Conservation (phyloP, 2,888 invertebrate species). For the Dorcus hopei region DNA sequence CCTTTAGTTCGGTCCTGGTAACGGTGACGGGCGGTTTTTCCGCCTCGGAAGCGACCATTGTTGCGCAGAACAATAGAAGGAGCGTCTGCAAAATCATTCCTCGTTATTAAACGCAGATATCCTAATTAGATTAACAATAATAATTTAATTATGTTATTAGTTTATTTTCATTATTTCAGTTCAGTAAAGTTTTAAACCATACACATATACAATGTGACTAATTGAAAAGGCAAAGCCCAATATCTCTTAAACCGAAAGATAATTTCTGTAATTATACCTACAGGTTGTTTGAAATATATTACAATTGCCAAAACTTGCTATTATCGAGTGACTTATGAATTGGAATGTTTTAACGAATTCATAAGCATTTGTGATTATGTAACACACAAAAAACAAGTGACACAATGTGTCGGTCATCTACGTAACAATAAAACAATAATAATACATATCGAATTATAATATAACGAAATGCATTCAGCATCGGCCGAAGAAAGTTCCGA, state of each 20-base stretch:
- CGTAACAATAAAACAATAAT: neutral
- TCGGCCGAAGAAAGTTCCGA: slow-evolving; percentile 13
- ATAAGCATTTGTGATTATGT: too few relatives aligned
- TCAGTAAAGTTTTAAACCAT: too few relatives aligned
- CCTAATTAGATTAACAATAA: neutral
- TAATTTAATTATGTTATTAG: neutral
- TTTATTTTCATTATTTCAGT: too few relatives aligned
- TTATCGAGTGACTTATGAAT: too few relatives aligned
- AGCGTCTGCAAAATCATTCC: slow-evolving; percentile 51
- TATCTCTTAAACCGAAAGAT: too few relatives aligned
- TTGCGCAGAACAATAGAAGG: slow-evolving; percentile 43
- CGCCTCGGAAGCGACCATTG: slow-evolving; percentile 32
- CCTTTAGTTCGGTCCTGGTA: slow-evolving; percentile 72
- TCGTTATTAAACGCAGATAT: slow-evolving; percentile 35
- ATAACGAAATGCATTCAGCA: neutral
- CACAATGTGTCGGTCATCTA: too few relatives aligned
- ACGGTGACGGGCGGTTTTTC: slow-evolving; percentile 51
- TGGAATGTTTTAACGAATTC: too few relatives aligned
- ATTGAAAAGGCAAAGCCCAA: too few relatives aligned
- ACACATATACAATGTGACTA: neutral
- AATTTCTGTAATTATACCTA: too few relatives aligned
- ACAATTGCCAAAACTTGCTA: too few relatives aligned
- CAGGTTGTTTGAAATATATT: too few relatives aligned
- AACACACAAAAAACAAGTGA: too few relatives aligned
- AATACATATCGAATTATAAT: neutral